Evolutionary conservation across 2,113 vertebrate genomes (phyloP), one percentile per base, ranked within the genome.

Genomic region (Strigops habroptila): DNA sequence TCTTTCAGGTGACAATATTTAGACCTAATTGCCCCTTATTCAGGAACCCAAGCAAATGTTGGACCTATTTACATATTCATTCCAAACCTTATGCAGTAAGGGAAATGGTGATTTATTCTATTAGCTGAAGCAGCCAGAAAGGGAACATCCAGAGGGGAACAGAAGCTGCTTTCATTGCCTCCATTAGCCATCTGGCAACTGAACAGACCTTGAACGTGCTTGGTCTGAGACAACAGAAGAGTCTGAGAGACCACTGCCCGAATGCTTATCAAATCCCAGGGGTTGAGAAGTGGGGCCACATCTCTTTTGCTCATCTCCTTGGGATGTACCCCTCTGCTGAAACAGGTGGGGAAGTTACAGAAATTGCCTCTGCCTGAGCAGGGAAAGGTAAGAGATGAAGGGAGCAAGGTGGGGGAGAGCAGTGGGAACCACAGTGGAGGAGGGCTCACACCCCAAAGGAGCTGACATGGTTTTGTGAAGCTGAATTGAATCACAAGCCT

Each of bases 231-330:
- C 30, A 51, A 73, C 49, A 75, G 18, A 51, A 43, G 12, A 81
- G 24, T 31, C 12, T 39, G 37, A 62, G 28, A 86, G 27, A 62
- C 55, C 27, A 43, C 51, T 59, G 33, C 31, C 53, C 49, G 67
- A 57, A 25, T 0, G 1, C 14, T 44, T 77, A 43, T 19, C 21
- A 52, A 41, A 76, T 70, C 18, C 15, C 53, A 68, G 30, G 10
- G 24, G 18, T 17, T 10, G 4, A 73, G 52, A 25, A 71, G 14
- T 39, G 18, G 2, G 0, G 19, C 23, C 14, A 41, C 4, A 0
- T n/a, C 22, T 59, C 14, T 65, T 76, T 71, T 57, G 17, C 14
- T 76, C 31, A 71, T 46, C 24, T 79, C 8, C 14, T 71, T 75
- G 9, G 13, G 37, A 82, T 43, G 17, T 46, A n/a, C 2, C 10